Conservation (phyloP, 2,113 vertebrate genomes). For the Paratilapia polleni region DNA sequence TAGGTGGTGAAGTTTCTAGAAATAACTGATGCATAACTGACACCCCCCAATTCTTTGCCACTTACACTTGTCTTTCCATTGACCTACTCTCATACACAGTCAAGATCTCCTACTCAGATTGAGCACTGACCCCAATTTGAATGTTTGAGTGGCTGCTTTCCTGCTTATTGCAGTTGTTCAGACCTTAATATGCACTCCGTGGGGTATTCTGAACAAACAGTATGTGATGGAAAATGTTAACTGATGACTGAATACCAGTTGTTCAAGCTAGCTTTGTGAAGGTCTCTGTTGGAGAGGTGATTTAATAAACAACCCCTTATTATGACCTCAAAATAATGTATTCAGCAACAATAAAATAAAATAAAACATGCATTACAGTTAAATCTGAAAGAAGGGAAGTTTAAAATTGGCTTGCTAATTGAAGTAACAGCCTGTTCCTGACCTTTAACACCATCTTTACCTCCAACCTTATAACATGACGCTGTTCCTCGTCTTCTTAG, state of each 20-base stretch:
- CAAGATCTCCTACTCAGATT: conserved; percentile 14
- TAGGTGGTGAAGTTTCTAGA: not conserved
- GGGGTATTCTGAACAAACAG: not conserved
- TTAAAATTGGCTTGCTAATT: rapidly evolving
- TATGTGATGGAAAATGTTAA: not conserved
- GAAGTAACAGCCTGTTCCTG: not conserved
- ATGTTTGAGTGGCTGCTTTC: not conserved
- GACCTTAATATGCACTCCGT: not conserved
- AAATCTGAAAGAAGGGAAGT: not conserved
- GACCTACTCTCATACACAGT: conserved; percentile 34
- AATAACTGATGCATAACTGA: conserved; percentile 18
- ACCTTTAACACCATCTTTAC: not conserved
- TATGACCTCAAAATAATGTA: not conserved
- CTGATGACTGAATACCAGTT: not conserved
- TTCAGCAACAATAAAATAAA: too few relatives aligned
- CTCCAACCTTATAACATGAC: conserved; percentile 5
- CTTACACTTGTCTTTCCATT: conserved; percentile 42
- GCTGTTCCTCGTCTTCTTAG: conserved; percentile 70
- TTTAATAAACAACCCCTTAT: not conserved
- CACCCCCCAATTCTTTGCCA: not conserved
- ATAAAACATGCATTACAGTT: not conserved
- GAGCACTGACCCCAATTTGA: not conserved
- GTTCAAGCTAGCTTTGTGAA: not conserved
- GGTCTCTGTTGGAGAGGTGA: not conserved
- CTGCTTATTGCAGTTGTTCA: not conserved